Evolutionary conservation across 2,113 vertebrate genomes (phyloP).

Genomic region (Cervus canadensis): DNA sequence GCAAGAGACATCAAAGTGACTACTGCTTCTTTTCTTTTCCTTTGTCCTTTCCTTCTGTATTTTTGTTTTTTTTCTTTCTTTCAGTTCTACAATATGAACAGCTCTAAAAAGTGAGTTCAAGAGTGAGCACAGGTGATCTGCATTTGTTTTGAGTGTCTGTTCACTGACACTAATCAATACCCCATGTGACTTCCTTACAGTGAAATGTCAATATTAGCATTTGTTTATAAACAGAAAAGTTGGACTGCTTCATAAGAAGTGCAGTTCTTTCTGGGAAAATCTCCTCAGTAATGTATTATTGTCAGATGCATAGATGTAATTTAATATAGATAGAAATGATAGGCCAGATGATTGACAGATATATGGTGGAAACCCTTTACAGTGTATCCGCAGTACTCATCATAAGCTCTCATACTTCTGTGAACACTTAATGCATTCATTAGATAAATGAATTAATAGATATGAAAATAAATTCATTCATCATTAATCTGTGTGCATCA

Average conservation of each 20-base stretch:
- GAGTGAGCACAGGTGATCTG: not conserved
- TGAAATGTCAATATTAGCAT: not conserved
- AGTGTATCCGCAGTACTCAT: not conserved
- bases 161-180: not conserved
- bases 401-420: not conserved
- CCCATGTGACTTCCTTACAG: not conserved
- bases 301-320: not conserved
- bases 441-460: not conserved
- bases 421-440: not conserved
- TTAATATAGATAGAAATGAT: not conserved
- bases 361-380: not conserved
- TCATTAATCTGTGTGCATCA: not conserved
- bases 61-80: not conserved
- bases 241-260: not conserved
- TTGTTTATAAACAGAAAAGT: not conserved
- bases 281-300: not conserved
- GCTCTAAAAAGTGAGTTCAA: not conserved
- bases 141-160: not conserved
- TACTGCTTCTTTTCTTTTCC: not conserved
- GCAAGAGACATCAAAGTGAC: not conserved
- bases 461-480: not conserved
- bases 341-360: not conserved
- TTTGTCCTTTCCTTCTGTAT: accelerated
- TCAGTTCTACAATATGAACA: not conserved
- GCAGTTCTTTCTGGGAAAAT: not conserved